These are phyloP conservation scores for Orchestia grillus DNA, from an alignment of 1,140 invertebrate species.

Conservation along the genomic window DNA sequence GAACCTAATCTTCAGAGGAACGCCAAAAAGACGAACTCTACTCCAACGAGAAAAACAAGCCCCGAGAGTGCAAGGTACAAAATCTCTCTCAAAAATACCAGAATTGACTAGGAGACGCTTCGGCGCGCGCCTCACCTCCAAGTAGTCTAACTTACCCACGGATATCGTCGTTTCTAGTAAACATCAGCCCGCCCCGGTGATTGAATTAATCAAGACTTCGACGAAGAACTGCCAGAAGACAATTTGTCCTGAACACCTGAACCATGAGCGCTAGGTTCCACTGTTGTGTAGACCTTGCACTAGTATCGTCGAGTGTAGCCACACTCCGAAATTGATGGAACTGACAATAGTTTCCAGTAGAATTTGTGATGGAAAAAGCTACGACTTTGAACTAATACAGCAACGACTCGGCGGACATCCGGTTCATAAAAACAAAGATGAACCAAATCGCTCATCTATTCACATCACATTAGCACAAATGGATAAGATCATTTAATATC, in stretches of 20 bases:
- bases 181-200: neutral
- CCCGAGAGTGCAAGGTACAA: neutral
- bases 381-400: neutral
- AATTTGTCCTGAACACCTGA: neutral
- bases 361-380: neutral
- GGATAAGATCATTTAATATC: neutral
- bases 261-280: neutral
- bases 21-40: neutral
- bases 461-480: neutral
- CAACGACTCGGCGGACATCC: neutral
- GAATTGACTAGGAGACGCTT: neutral
- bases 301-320: neutral
- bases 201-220: no score
- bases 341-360: neutral
- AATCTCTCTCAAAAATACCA: neutral
- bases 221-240: neutral
- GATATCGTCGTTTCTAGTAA: neutral
- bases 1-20: neutral
- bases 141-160: neutral
- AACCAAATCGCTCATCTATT: neutral
- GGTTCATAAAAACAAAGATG: neutral
- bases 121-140: neutral
- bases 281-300: neutral
- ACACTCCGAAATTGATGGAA: neutral
- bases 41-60: neutral